Conservation (phyloP, 2,888 invertebrate species). For the Nineta flava region DNA sequence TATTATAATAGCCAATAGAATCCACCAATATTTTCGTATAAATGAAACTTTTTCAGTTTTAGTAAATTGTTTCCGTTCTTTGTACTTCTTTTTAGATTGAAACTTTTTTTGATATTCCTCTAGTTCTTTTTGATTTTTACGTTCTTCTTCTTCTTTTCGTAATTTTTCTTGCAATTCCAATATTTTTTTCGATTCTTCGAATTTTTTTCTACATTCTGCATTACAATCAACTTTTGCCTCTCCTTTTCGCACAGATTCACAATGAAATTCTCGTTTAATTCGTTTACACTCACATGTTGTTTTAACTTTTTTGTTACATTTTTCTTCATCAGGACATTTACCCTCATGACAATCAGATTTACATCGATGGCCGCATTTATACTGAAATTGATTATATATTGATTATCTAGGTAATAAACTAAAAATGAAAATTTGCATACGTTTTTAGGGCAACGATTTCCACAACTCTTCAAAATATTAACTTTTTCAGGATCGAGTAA, state of each 20-base stretch:
- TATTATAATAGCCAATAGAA: constrained; percentile 21
- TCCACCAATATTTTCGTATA: constrained; percentile 31
- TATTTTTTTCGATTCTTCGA: constrained; percentile 33
- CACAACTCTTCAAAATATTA: constrained; percentile 40
- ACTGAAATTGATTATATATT: constrained; percentile 29
- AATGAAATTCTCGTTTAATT: constrained; percentile 54
- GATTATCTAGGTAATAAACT: constrained; percentile 1
- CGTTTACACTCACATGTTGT: constrained; percentile 63
- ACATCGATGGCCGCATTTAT: constrained; percentile 75
- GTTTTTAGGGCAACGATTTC: constrained; percentile 72
- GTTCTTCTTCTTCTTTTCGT: constrained; percentile 43
- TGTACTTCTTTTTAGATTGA: constrained; percentile 42
- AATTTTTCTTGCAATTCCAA: constrained; percentile 38
- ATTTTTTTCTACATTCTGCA: constrained; percentile 41
- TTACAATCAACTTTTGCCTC: constrained; percentile 42
- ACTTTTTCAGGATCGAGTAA: constrained; percentile 34
- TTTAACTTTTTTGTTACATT: constrained; percentile 67
- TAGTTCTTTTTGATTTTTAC: constrained; percentile 52
- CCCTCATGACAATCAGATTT: constrained; percentile 57
- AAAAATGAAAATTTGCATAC: constrained; percentile 27
- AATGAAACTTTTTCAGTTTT: constrained; percentile 20
- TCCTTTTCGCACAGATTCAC: constrained; percentile 38
- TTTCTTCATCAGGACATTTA: constrained; percentile 43
- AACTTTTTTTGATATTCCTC: constrained; percentile 65
- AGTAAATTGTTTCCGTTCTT: constrained; percentile 29